phyloP scores from a whole-genome alignment of 2,113 vertebrate species.

The Cettia cetti region DNA sequence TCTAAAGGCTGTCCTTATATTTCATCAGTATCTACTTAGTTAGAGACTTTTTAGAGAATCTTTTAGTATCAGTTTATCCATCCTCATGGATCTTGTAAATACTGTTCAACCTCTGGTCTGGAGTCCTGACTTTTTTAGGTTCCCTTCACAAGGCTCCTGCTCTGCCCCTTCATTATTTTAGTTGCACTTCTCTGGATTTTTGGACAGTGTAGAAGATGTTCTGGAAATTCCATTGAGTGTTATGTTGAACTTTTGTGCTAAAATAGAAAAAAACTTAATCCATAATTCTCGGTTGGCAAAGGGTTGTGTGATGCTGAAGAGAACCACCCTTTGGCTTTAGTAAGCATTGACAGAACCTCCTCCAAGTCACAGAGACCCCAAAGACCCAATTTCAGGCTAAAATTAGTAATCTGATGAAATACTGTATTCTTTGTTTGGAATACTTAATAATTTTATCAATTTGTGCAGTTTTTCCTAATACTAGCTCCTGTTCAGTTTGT shows the following conservation, averaged over 20 bases:
- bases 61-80: background rate
- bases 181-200: background rate
- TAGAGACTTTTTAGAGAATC: background rate
- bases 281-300: background rate
- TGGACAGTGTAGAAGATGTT: background rate
- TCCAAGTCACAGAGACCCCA: background rate
- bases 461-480: background rate
- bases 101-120: fast-evolving
- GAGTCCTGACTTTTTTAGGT: background rate
- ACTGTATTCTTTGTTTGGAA: background rate
- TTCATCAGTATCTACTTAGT: background rate
- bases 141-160: background rate
- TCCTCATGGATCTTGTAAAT: background rate
- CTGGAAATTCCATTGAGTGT: background rate
- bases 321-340: background rate
- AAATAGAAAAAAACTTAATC: background rate
- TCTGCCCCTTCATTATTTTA: background rate
- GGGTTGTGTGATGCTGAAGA: background rate
- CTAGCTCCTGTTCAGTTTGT: background rate
- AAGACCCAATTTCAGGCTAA: background rate
- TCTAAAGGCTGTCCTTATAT: background rate
- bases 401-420: background rate
- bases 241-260: background rate
- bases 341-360: background rate
- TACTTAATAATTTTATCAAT: background rate